Evolutionary conservation across 2,113 vertebrate genomes (phyloP), one percentile per base, ranked within the genome.

Genomic region (Ardeotis arabs): DNA sequence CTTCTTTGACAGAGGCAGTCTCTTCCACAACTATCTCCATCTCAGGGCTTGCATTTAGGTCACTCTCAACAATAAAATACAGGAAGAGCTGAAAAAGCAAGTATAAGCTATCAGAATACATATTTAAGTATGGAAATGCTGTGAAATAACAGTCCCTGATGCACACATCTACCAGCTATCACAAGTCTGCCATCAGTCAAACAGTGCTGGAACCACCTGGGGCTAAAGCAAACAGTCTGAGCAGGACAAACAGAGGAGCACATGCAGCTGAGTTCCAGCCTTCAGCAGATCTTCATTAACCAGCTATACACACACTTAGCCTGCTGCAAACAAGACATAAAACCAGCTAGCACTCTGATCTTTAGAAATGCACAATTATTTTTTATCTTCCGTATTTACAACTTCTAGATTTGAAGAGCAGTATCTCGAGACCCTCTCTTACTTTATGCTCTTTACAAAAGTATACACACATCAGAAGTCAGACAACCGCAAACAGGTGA

Each of bases 1-100:
- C 99, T 94, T 99, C 98, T 98, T 96, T 98, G 31, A 99, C 99
- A 22, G 99, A 98, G 11, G 96, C 72, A 1, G 96, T 98, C 84
- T 98, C 98, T 91, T 99, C 99, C 80, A 99, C 98, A 31, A 99
- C 98, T 28, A 99, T 98, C 86, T 99, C 99, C 98, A 98, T 98
- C 96, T 99, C 99, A 33, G 96, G 59, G 49, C 98, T 98, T 83
- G 97, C 81, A 62, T 97, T 97, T 60, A 98, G 93, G 20, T 98
- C 97, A 80, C 95, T 94, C 12, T 98, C 98, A 96, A 99, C 90
- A 84, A 97, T 78, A 70, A 98, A 99, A 96, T 98, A 98, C 49
- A 99, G 95, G 94, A 99, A 99, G 63, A 99, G 97, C 99, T 99
- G 62, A 49, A 89, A 95, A 84, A 5, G 3, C 64, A 84, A 95